A percentile compares a stretch with the other conserved stretches of the same genome.
Conservation (phyloP, 2,888 invertebrate species). For the Drosophila longiperda region DNA sequence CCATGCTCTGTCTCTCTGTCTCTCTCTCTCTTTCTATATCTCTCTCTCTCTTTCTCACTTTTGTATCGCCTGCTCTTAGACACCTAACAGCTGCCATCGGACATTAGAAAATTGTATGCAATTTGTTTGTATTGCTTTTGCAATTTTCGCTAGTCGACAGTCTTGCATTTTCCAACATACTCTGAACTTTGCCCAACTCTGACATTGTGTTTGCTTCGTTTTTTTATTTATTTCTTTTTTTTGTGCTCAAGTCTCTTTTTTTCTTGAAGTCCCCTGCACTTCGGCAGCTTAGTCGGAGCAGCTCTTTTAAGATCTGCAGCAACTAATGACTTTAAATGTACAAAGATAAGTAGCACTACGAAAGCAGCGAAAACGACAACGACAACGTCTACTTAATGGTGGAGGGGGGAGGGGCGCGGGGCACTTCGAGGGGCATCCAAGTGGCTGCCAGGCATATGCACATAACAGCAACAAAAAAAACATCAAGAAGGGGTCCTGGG, state of each 20-base stretch:
- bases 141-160: conserved; percentile 19
- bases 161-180: conserved; percentile 10
- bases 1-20: neutral
- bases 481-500: neutral
- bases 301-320: conserved; percentile 47
- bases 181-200: conserved; percentile 25
- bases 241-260: neutral
- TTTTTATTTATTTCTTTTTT: neutral
- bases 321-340: conserved; percentile 79
- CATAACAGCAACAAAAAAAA: conserved; percentile 26
- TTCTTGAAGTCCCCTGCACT: conserved; percentile 20
- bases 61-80: conserved; percentile 5
- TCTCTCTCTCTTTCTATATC: neutral
- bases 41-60: conserved; percentile 3
- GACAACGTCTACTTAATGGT: conserved; percentile 14
- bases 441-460: conserved; percentile 57
- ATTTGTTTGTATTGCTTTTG: conserved; percentile 41
- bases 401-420: conserved; percentile 2
- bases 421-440: conserved; percentile 25
- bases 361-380: conserved; percentile 44
- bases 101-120: conserved; percentile 74
- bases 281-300: conserved; percentile 28
- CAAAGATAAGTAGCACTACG: conserved; percentile 68
- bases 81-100: conserved; percentile 61
- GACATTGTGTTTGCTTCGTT: conserved; percentile 52